Evolutionary conservation across 2,888 invertebrate species (phyloP), one percentile per base, ranked within the genome.

Genomic region (Caradrina clavipalpis): DNA sequence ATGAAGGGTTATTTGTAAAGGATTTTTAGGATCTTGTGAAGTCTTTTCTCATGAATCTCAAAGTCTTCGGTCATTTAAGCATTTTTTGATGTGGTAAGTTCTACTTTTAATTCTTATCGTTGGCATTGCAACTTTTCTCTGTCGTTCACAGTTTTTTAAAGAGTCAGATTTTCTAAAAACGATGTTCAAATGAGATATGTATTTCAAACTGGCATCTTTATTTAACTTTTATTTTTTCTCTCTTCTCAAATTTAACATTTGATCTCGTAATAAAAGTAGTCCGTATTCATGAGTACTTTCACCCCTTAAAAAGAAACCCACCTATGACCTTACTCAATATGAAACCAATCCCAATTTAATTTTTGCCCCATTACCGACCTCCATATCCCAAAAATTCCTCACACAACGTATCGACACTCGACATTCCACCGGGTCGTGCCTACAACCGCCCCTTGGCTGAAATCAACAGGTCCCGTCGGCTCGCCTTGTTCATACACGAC

Each of bases 391-490:
- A 51, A 58, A 62, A 73, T 77, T 53, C 76, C 76, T 19, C n/a
- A 17, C 50, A 19, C 60, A 53, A 68, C 51, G 64, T 39, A 74
- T 76, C 64, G 68, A 69, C 53, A 62, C 17, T 65, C 69, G 50
- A 74, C 59, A 81, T 60, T 56, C 49, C 53, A 59, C 60, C 56
- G 59, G 60, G 31, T 10, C 68, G 58, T 22, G 62, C 62, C 69
- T 58, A 69, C 55, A 45, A 55, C 68, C 66, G 71, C 90, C 80
- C 92, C 90, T 91, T 90, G 88, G 89, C 85, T 87, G 86, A 80
- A 91, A 89, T 93, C 94, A 94, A 94, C 94, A 94, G 94, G 94
- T 94, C 88, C 87, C 88, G 84, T 84, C 88, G 83, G 90, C 76
- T 70, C 80, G 80, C 68, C 72, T 69, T 79, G 81, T 89, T 91